These are phyloP conservation scores for Motacilla alba DNA, from an alignment of 2,113 vertebrate genomes.

Conservation along the genomic window DNA sequence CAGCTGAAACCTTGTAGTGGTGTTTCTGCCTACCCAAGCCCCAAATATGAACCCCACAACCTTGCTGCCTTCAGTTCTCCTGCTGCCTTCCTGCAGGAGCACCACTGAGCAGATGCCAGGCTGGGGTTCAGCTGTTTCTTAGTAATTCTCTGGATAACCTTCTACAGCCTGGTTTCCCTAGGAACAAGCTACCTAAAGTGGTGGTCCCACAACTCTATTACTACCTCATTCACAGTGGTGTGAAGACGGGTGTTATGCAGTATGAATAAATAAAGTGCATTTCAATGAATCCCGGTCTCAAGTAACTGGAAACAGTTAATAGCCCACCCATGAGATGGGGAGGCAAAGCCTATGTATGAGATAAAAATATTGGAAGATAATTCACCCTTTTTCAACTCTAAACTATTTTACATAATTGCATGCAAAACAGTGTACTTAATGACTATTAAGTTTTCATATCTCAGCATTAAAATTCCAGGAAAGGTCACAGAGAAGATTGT, in stretches of 20 bases:
- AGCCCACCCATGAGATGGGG: not conserved
- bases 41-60: fast-evolving
- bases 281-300: not conserved
- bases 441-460: not conserved
- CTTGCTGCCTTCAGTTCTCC: fast-evolving
- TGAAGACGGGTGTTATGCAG: not conserved
- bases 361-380: not conserved
- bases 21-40: not conserved
- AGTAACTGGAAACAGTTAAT: not conserved
- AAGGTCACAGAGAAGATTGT: not conserved
- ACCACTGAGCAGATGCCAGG: fast-evolving
- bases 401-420: not conserved
- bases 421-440: not conserved
- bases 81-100: not conserved
- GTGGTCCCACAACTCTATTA: not conserved
- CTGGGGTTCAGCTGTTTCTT: not conserved
- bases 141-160: not conserved
- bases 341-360: not conserved
- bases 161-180: not conserved
- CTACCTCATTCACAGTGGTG: not conserved
- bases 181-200: not conserved
- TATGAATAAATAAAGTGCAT: not conserved
- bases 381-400: fast-evolving
- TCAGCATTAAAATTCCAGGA: not conserved
- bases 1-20: fast-evolving